Percentiles rank a stretch among this genome's conserved stretches.
These are phyloP conservation scores for Bombus soroeensis DNA, from an alignment of 1,140 invertebrate species.

Conservation along the genomic window DNA sequence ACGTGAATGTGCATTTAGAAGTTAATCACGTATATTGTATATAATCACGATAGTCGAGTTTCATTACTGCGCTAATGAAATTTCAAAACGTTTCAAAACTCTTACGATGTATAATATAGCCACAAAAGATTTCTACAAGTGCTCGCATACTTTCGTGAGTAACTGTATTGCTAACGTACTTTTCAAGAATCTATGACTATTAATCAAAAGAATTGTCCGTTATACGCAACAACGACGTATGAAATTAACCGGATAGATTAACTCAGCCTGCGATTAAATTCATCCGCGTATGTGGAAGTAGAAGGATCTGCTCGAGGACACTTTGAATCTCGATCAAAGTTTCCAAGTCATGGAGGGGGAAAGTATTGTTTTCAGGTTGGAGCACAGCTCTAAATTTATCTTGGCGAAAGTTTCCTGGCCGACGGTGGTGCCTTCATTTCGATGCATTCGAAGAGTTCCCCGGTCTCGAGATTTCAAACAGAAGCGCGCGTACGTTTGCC, in stretches of 20 bases:
- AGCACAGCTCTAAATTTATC: slow-evolving; percentile 17
- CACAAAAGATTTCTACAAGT: too few relatives aligned
- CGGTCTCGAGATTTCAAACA: slow-evolving; percentile 31
- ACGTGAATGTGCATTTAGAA: too few relatives aligned
- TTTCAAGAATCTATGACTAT: too few relatives aligned
- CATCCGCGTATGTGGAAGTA: background rate
- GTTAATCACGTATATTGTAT: too few relatives aligned
- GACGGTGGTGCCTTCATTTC: slow-evolving; percentile 16
- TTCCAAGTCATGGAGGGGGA: background rate
- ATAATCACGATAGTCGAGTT: too few relatives aligned
- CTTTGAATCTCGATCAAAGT: background rate
- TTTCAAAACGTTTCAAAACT: too few relatives aligned
- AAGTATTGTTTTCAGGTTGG: background rate
- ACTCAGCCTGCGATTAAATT: background rate
- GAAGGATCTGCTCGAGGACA: background rate
- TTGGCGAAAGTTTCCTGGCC: slow-evolving; percentile 20
- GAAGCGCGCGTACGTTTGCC: slow-evolving; percentile 20
- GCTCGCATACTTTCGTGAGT: too few relatives aligned
- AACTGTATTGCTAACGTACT: too few relatives aligned
- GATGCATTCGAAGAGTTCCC: slow-evolving; percentile 26
- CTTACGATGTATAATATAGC: too few relatives aligned
- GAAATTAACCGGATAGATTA: background rate
- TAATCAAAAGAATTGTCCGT: too few relatives aligned
- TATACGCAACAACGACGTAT: background rate
- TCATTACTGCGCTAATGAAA: too few relatives aligned